A percentile compares a stretch with the other conserved stretches of the same genome.
Conservation (phyloP, 30 jellyfish, hydroid and myxozoan species). For the Aurelia aurita complex sp. Pacific region DNA sequence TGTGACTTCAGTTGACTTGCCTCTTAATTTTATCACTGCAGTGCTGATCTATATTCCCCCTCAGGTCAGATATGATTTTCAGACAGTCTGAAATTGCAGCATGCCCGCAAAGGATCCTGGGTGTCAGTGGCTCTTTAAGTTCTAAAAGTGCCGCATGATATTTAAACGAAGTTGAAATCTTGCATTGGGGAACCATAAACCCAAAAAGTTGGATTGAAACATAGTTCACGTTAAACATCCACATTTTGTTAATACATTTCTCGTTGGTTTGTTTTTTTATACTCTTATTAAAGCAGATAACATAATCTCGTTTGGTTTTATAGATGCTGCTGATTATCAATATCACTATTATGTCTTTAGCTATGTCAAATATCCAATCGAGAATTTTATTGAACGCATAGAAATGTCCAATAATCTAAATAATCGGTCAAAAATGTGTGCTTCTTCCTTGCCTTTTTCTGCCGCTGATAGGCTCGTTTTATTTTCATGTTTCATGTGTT, state of each 20-base stretch:
- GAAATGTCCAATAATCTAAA: slow-evolving; percentile 23
- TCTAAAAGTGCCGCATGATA: too few species aligned
- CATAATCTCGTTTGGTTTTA: background rate
- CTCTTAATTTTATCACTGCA: too few species aligned
- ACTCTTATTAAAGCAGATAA: background rate
- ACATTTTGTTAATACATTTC: slow-evolving; percentile 2
- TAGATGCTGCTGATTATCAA: slow-evolving; percentile 12
- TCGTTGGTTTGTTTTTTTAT: background rate
- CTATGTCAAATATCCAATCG: slow-evolving; percentile 23
- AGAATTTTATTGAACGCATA: slow-evolving; percentile 35
- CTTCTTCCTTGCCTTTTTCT: background rate
- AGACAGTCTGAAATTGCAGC: too few species aligned
- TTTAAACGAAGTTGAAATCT: too few species aligned
- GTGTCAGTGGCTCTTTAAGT: too few species aligned
- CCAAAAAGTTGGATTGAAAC: background rate
- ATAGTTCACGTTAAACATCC: background rate
- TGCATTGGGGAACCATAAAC: too few species aligned
- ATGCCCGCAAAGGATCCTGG: too few species aligned
- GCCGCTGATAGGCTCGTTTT: background rate
- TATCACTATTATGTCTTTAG: background rate
- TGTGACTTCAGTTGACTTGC: too few species aligned
- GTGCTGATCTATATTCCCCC: too few species aligned
- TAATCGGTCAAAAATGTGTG: background rate
- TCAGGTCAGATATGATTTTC: too few species aligned
- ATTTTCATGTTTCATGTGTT: too few species aligned